Evolutionary conservation across 2,797 vertebrate genomes (phyloP).

Genomic region (Knipowitschia caucasica): DNA sequence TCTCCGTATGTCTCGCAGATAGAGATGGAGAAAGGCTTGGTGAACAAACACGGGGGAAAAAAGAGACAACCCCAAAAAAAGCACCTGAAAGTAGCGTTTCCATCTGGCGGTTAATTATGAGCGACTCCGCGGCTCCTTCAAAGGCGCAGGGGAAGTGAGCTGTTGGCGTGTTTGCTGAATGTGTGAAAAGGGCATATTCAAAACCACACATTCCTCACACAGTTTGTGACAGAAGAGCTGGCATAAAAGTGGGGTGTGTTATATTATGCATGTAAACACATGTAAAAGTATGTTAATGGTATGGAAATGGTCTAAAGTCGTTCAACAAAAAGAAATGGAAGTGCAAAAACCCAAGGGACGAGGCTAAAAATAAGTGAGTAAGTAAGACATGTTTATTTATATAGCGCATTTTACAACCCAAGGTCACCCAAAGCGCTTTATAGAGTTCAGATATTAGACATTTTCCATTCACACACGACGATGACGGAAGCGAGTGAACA

Average conservation of each 20-base stretch:
- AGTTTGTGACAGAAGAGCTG: constrained; percentile 12
- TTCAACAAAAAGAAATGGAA: constrained; percentile 30
- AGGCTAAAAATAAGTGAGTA: too few species aligned
- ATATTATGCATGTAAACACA: constrained; percentile 40
- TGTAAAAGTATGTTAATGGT: constrained; percentile 66
- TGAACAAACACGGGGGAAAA: not conserved
- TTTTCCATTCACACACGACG: too few species aligned
- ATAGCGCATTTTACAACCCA: too few species aligned
- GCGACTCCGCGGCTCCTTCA: constrained; percentile 33
- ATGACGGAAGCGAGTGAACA: too few species aligned
- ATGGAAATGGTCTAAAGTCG: constrained; percentile 37
- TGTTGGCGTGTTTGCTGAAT: constrained; percentile 14
- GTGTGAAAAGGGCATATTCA: constrained; percentile 43
- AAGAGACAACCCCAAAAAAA: constrained; percentile 24
- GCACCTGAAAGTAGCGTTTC: constrained; percentile 28
- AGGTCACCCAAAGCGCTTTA: too few species aligned
- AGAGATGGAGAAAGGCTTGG: constrained; percentile 7
- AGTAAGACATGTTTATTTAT: too few species aligned
- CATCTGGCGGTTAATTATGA: constrained; percentile 43
- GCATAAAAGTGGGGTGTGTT: not conserved
- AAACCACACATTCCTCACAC: constrained; percentile 23
- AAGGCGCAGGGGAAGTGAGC: constrained; percentile 22
- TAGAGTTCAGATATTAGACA: too few species aligned
- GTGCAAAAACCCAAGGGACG: constrained; percentile 45
- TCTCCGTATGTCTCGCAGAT: constrained; percentile 25